phyloP scores from a whole-genome alignment of 2,797 vertebrate genomes.

The Dermochelys coriacea region DNA sequence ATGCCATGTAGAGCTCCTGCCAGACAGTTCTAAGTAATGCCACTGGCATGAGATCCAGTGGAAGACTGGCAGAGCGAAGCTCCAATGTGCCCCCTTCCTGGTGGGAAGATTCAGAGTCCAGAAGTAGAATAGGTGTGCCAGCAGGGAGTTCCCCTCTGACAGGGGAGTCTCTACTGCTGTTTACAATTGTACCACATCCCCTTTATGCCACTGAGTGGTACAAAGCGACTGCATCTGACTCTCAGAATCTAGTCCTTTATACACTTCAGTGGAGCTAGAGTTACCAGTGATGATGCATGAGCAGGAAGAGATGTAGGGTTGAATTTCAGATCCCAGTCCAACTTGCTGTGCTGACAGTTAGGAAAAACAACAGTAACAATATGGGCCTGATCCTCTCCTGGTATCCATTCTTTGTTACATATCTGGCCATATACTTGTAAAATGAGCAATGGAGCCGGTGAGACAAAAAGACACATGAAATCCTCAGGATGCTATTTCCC shows the following conservation, averaged over 20 bases:
- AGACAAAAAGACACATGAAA: not conserved
- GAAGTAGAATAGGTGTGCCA: not conserved
- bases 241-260: not conserved
- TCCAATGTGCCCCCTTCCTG: not conserved
- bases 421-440: not conserved
- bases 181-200: not conserved
- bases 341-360: not conserved
- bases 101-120: not conserved
- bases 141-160: not conserved
- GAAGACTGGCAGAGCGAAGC: rapidly evolving
- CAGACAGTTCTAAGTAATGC: not conserved
- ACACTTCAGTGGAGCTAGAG: not conserved
- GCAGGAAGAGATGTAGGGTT: not conserved
- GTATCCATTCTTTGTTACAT: not conserved
- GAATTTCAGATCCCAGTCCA: not conserved
- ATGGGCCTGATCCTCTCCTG: not conserved
- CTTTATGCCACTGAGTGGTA: not conserved
- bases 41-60: not conserved
- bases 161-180: not conserved
- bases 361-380: not conserved
- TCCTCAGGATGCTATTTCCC: not conserved
- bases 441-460: not conserved
- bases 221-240: not conserved
- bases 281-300: not conserved
- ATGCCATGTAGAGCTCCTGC: not conserved